Conservation (phyloP, 2,888 invertebrate genomes). For the Dicyrtoma fusca region DNA sequence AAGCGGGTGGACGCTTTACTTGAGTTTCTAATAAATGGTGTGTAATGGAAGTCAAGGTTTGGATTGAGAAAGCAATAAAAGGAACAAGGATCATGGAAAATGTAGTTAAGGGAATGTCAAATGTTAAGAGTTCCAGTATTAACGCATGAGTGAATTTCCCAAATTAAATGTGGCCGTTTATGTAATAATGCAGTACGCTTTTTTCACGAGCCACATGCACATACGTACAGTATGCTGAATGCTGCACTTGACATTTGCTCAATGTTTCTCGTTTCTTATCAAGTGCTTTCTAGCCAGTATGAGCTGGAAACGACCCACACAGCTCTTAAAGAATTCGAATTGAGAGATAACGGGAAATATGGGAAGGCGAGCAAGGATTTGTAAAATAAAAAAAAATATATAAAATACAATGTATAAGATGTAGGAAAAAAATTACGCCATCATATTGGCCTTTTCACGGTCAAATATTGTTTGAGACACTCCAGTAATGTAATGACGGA, state of each 20-base stretch:
- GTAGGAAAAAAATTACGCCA: slow-evolving; percentile 27
- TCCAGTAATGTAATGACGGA: slow-evolving; percentile 46
- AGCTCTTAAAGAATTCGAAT: neutral
- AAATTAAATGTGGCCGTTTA: too few relatives aligned
- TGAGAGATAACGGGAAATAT: too few relatives aligned
- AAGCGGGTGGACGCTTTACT: slow-evolving; percentile 8
- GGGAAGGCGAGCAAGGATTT: neutral
- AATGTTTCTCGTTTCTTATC: neutral
- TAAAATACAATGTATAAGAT: neutral
- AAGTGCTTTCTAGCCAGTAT: neutral
- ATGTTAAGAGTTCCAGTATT: too few relatives aligned
- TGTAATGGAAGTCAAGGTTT: too few relatives aligned
- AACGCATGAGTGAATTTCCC: too few relatives aligned
- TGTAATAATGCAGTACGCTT: too few relatives aligned
- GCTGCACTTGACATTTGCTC: too few relatives aligned
- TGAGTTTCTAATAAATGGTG: neutral
- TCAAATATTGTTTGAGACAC: slow-evolving; percentile 52
- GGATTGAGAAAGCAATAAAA: neutral
- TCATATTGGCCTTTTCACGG: slow-evolving; percentile 45
- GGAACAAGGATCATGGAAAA: too few relatives aligned
- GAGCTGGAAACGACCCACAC: too few relatives aligned
- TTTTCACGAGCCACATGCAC: too few relatives aligned
- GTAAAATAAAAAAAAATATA: neutral
- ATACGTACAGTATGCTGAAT: too few relatives aligned
- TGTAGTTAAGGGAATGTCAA: neutral